phyloP scores from a whole-genome alignment of 2,797 vertebrate genomes.

The Artibeus lituratus region DNA sequence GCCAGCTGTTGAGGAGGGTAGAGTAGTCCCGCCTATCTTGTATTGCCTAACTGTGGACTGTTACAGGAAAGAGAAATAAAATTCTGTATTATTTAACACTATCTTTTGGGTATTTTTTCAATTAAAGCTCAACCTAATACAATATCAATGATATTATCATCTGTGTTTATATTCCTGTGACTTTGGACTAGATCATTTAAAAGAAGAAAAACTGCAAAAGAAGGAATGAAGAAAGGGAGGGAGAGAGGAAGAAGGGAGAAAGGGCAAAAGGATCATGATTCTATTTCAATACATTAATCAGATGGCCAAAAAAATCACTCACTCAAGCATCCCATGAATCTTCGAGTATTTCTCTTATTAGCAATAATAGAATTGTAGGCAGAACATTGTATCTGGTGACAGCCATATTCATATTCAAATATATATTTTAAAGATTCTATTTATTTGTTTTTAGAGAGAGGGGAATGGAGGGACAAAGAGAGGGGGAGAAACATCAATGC shows the following conservation, averaged over 20 bases:
- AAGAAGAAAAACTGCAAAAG: background rate
- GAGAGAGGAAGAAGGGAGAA: background rate
- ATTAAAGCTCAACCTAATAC: background rate
- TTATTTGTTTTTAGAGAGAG: too few species aligned
- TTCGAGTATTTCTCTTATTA: background rate
- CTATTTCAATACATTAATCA: background rate
- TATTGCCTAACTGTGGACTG: background rate
- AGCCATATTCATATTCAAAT: background rate
- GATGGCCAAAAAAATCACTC: background rate
- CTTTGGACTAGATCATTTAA: background rate
- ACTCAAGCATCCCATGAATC: background rate
- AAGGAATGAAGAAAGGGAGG: background rate
- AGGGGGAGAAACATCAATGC: too few species aligned
- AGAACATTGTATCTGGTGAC: background rate
- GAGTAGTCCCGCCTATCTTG: background rate
- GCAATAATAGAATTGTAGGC: background rate
- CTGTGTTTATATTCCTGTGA: background rate
- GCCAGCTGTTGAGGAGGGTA: background rate
- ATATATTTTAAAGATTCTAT: too few species aligned
- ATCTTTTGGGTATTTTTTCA: background rate
- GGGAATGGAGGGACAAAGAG: too few species aligned
- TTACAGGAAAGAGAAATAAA: background rate
- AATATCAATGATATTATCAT: background rate
- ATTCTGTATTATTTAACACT: background rate
- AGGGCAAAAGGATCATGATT: background rate